Conservation (phyloP, 2,113 vertebrate genomes). For the Trichomycterus rosablanca region DNA sequence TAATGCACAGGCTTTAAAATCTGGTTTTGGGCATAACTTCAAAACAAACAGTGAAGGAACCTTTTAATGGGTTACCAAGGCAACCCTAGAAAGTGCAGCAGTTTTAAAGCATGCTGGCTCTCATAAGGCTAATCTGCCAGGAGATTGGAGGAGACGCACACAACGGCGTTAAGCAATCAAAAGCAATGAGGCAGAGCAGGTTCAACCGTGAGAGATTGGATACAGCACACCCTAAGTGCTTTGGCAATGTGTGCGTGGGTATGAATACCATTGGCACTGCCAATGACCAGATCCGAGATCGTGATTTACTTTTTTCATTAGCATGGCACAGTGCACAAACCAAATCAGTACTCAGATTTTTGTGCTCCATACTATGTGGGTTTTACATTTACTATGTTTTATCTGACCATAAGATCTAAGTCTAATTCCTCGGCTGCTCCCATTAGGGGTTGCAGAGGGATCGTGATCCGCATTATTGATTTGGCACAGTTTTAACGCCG, state of each 20-base stretch:
- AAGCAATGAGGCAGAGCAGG: constrained; percentile 27
- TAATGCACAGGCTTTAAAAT: too few relatives aligned
- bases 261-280: constrained; percentile 11
- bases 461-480: too few relatives aligned
- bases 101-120: constrained; percentile 40
- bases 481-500: too few relatives aligned
- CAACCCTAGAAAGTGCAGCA: constrained; percentile 47
- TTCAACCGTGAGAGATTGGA: constrained; percentile 32
- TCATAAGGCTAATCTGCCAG: constrained; percentile 36
- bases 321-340: too few relatives aligned
- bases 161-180: constrained; percentile 30
- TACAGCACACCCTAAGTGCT: constrained; percentile 22
- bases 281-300: constrained; percentile 7
- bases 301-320: constrained; percentile 3
- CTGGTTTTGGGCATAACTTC: constrained; percentile 31
- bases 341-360: too few relatives aligned
- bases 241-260: background rate
- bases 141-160: constrained; percentile 35
- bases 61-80: constrained; percentile 51
- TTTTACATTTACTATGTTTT: too few relatives aligned
- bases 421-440: too few relatives aligned
- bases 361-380: too few relatives aligned
- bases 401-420: too few relatives aligned
- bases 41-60: constrained; percentile 21
- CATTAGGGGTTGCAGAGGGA: too few relatives aligned